Evolutionary conservation across 2,113 vertebrate species (phyloP).

Genomic region (Leptodactylus fuscus): DNA sequence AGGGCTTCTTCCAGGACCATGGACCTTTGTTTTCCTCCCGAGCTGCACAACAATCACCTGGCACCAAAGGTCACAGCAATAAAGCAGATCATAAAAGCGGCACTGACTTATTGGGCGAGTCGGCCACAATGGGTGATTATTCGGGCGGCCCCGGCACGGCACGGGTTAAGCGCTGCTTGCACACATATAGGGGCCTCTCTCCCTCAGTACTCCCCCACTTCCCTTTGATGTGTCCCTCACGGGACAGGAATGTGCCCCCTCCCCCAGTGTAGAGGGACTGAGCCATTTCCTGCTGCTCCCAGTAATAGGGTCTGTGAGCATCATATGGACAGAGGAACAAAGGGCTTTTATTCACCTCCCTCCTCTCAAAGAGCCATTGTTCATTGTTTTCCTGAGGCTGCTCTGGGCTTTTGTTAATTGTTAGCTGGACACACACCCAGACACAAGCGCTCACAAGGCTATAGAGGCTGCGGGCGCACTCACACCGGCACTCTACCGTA

Average conservation of each 20-base stretch:
- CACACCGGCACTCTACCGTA: too few species aligned
- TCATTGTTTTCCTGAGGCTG: constrained; percentile 50
- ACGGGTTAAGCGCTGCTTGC: not conserved
- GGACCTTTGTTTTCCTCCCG: not conserved
- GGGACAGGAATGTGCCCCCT: constrained; percentile 52
- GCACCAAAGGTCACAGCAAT: not conserved
- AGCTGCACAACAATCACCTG: not conserved
- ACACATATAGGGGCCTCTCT: constrained; percentile 38
- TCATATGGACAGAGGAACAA: constrained; percentile 51
- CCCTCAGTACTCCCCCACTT: constrained; percentile 36
- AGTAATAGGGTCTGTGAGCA: constrained; percentile 40
- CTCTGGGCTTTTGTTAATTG: constrained; percentile 52
- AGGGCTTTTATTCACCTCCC: constrained; percentile 48
- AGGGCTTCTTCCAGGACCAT: not conserved
- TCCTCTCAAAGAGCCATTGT: constrained; percentile 48
- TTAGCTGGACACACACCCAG: constrained; percentile 30
- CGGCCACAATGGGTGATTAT: not conserved
- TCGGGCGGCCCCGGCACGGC: not conserved
- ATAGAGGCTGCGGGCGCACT: too few species aligned
- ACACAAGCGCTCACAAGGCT: not conserved
- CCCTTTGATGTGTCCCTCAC: constrained; percentile 56
- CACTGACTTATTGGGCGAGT: too few species aligned
- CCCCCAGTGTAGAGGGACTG: constrained; percentile 9
- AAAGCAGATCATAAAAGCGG: not conserved
- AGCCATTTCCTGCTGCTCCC: constrained; percentile 56